These are phyloP conservation scores for Seladonia tumulorum DNA, from an alignment of 2,888 invertebrate genomes.

Conservation along the genomic window DNA sequence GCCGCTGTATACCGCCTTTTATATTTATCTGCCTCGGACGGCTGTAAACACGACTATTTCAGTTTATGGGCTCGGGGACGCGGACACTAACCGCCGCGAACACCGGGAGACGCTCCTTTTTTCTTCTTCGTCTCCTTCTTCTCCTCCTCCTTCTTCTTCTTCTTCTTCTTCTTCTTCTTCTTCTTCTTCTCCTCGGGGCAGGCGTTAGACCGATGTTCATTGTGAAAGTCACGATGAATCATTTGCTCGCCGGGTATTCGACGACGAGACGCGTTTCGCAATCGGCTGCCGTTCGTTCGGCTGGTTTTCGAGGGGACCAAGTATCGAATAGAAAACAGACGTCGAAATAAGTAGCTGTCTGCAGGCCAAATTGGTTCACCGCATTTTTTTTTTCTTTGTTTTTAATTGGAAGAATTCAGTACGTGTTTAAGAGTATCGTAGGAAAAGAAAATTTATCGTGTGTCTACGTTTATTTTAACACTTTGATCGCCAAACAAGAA, in stretches of 20 bases:
- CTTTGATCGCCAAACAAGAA: too few relatives aligned
- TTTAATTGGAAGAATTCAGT: too few relatives aligned
- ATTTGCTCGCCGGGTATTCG: conserved; percentile 38
- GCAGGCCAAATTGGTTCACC: background rate
- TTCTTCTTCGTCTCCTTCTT: background rate
- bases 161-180: background rate
- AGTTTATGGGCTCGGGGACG: conserved; percentile 32
- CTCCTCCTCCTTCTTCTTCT: background rate
- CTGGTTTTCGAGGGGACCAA: conserved; percentile 14
- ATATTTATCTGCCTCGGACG: conserved; percentile 65
- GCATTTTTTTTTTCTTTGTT: background rate
- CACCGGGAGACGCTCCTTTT: conserved; percentile 13
- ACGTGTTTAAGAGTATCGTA: too few relatives aligned
- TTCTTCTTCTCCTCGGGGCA: background rate
- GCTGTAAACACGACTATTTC: conserved; percentile 68
- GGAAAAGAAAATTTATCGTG: too few relatives aligned
- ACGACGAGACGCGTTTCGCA: conserved; percentile 31
- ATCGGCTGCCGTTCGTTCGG: conserved; percentile 33
- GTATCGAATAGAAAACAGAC: background rate
- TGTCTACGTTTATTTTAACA: too few relatives aligned
- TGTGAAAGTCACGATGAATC: conserved; percentile 65
- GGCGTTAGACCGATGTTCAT: conserved; percentile 33
- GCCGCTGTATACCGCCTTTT: conserved; percentile 61
- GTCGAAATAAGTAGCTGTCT: background rate
- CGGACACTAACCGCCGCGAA: conserved; percentile 20